These are phyloP conservation scores for Sylvicola cinctus DNA, from an alignment of 2,888 invertebrate species.

Conservation along the genomic window DNA sequence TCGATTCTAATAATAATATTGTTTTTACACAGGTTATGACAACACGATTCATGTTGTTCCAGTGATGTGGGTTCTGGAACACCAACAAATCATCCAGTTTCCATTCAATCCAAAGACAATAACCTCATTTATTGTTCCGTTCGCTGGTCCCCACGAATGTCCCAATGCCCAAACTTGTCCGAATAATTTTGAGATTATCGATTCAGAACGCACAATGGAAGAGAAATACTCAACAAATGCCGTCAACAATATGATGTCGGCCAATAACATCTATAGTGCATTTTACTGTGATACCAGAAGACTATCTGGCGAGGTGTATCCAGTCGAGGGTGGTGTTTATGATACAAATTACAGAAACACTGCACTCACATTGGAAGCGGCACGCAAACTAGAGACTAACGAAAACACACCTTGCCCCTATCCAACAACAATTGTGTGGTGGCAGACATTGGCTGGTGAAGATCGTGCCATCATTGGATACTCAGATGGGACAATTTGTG, in stretches of 20 bases:
- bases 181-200: constrained; percentile 13
- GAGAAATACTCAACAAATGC: neutral
- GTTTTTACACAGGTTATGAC: constrained; percentile 18
- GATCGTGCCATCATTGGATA: constrained; percentile 51
- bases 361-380: neutral
- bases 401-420: constrained; percentile 12
- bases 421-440: constrained; percentile 49
- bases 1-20: constrained; percentile 2
- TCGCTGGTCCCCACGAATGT: constrained; percentile 25
- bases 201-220: neutral
- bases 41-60: constrained; percentile 25
- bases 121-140: constrained; percentile 25
- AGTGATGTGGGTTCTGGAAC: constrained; percentile 17
- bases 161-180: constrained; percentile 25
- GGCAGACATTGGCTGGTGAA: constrained; percentile 52
- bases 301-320: neutral
- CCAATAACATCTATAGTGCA: neutral
- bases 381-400: neutral
- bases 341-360: neutral
- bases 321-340: neutral
- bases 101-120: constrained; percentile 20
- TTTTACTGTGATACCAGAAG: too few relatives aligned
- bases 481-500: constrained; percentile 34
- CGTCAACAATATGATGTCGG: constrained; percentile 4
- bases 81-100: constrained; percentile 13